These are phyloP conservation scores for Acromyrmex heyeri DNA, from an alignment of 1,140 invertebrate species.

Conservation along the genomic window DNA sequence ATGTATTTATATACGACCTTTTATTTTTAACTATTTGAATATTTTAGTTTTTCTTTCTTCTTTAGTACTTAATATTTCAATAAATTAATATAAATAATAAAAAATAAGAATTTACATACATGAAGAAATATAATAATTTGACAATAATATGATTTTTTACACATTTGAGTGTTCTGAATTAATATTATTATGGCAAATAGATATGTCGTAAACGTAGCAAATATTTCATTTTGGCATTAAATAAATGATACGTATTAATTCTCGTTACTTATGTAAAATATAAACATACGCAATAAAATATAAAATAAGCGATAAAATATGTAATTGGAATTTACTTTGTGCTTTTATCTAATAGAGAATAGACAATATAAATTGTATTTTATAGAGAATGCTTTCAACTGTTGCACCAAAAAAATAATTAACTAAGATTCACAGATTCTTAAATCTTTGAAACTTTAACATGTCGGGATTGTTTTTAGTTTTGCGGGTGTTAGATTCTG, in stretches of 20 bases:
- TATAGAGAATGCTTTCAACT: neutral
- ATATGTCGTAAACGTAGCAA: neutral
- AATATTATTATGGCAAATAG: neutral
- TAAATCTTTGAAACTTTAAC: constrained; percentile 36
- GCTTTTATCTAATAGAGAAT: constrained; percentile 10
- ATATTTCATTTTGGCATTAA: neutral
- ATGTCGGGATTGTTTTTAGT: neutral
- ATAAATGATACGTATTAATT: constrained; percentile 51
- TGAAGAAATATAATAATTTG: neutral
- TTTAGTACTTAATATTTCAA: neutral
- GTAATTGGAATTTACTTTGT: constrained; percentile 29
- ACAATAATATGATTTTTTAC: constrained; percentile 5
- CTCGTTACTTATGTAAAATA: constrained; percentile 48
- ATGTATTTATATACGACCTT: no score
- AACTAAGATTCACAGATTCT: constrained; percentile 36
- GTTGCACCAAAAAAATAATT: neutral
- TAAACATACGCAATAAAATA: constrained; percentile 13
- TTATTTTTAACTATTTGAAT: constrained; percentile 1
- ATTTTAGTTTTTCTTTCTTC: neutral
- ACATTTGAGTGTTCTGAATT: neutral
- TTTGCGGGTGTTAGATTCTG: constrained; percentile 8
- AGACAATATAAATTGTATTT: neutral
- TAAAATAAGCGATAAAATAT: neutral
- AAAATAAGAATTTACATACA: constrained; percentile 15
- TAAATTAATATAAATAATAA: constrained; percentile 31